A percentile compares a stretch with the other conserved stretches of the same genome.
phyloP scores from a whole-genome alignment of 2,797 vertebrate genomes.

The Pseudomugil tenellus region DNA sequence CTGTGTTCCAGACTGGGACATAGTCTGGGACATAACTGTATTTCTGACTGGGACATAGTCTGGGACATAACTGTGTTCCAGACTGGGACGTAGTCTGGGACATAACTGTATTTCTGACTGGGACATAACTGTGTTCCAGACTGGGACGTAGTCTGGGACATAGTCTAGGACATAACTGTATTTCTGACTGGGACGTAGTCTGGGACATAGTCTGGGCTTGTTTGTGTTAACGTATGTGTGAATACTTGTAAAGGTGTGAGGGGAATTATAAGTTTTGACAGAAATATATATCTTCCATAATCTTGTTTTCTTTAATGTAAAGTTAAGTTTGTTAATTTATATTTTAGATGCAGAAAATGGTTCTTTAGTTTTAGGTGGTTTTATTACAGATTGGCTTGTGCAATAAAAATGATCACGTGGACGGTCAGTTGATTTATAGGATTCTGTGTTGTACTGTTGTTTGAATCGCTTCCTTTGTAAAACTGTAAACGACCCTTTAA shows the following conservation, averaged over 20 bases:
- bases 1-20: too few species aligned
- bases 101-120: too few species aligned
- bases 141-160: too few species aligned
- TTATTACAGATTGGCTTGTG: constrained; percentile 85
- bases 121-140: too few species aligned
- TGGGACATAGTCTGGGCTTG: neutral
- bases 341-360: constrained; percentile 60
- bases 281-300: constrained; percentile 68
- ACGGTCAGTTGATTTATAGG: constrained; percentile 78
- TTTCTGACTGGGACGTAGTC: too few species aligned
- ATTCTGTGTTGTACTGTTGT: constrained; percentile 68
- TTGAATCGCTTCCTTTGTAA: constrained; percentile 80
- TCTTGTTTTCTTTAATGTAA: constrained; percentile 47
- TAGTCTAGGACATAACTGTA: too few species aligned
- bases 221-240: constrained; percentile 26
- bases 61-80: too few species aligned
- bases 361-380: constrained; percentile 63
- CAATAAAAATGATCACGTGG: constrained; percentile 86
- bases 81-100: too few species aligned
- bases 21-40: too few species aligned
- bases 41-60: too few species aligned
- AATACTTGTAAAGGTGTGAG: constrained; percentile 60
- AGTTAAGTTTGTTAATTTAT: constrained; percentile 63
- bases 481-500: constrained; percentile 76
- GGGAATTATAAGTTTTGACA: constrained; percentile 62